Conservation (phyloP, 1,140 invertebrate species). For the Potamilus streckersoni region DNA sequence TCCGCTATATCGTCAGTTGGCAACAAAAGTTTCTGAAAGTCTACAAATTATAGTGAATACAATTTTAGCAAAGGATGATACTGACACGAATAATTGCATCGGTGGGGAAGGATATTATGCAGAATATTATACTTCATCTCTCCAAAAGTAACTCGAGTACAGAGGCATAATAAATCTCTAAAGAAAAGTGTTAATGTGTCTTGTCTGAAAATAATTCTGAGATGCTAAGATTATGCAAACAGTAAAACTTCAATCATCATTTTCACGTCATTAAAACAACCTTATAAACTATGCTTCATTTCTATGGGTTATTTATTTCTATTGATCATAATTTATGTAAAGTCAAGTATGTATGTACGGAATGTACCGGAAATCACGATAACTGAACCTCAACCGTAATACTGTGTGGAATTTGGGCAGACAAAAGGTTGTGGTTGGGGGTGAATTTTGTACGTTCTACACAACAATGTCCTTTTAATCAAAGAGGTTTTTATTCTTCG, state of each 20-base stretch:
- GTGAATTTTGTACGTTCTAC: too few species aligned
- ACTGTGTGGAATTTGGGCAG: too few species aligned
- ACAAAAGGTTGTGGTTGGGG: too few species aligned
- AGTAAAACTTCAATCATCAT: constrained; percentile 6
- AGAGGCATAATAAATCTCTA: constrained; percentile 40
- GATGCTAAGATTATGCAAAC: background rate
- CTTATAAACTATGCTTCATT: too few species aligned
- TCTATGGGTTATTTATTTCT: too few species aligned
- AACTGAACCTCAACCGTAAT: too few species aligned
- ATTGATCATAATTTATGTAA: too few species aligned
- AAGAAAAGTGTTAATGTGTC: constrained; percentile 21
- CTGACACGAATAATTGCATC: constrained; percentile 25
- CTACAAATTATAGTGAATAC: constrained; percentile 6
- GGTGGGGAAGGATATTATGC: constrained; percentile 37
- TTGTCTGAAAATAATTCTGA: constrained; percentile 10
- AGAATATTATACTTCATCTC: constrained; percentile 34
- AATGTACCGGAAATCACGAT: too few species aligned
- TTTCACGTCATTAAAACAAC: too few species aligned
- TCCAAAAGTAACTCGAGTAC: constrained; percentile 40
- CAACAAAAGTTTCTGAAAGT: constrained; percentile 6
- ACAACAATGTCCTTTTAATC: too few species aligned
- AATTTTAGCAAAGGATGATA: constrained; percentile 10
- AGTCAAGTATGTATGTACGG: too few species aligned
- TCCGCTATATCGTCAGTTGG: background rate
- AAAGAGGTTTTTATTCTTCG: too few species aligned